Percentiles rank a stretch among this genome's conserved stretches.
phyloP scores from a whole-genome alignment of 2,888 invertebrate genomes.

The Apeira syringaria region DNA sequence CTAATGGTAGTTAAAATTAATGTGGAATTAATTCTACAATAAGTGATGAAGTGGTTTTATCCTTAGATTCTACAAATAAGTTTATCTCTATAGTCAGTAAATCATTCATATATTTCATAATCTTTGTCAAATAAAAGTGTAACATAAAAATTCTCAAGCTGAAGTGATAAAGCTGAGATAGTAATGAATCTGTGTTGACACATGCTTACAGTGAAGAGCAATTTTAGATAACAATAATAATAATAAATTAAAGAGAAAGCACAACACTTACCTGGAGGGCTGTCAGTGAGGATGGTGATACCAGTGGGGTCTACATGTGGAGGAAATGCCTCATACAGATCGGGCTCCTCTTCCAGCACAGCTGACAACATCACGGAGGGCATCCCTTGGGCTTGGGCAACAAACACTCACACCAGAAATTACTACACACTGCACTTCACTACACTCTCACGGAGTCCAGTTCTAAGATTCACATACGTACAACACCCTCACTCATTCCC shows the following conservation, averaged over 20 bases:
- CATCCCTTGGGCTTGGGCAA: slow-evolving; percentile 70
- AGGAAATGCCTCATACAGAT: slow-evolving; percentile 91
- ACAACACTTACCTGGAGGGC: slow-evolving; percentile 75
- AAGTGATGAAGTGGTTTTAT: too few relatives aligned
- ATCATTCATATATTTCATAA: too few relatives aligned
- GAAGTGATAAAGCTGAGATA: not conserved
- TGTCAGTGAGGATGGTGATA: slow-evolving; percentile 88
- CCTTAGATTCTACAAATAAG: too few relatives aligned
- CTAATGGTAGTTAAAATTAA: too few relatives aligned
- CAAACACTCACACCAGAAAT: slow-evolving; percentile 48
- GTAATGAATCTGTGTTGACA: not conserved
- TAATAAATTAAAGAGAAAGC: not conserved
- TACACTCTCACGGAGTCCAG: slow-evolving; percentile 46
- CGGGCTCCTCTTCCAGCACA: slow-evolving; percentile 89
- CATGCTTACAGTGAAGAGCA: not conserved
- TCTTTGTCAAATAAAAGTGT: not conserved
- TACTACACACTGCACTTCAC: slow-evolving; percentile 74
- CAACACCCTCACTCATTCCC: slow-evolving; percentile 68
- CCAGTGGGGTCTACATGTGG: slow-evolving; percentile 92
- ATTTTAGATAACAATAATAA: not conserved
- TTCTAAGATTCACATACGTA: slow-evolving; percentile 63
- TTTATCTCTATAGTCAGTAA: too few relatives aligned
- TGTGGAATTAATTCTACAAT: too few relatives aligned
- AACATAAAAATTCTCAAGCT: not conserved
- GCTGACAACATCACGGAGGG: slow-evolving; percentile 88